Evolutionary conservation across 2,113 vertebrate genomes (phyloP).

Genomic region (Acrocephalus arundinaceus): DNA sequence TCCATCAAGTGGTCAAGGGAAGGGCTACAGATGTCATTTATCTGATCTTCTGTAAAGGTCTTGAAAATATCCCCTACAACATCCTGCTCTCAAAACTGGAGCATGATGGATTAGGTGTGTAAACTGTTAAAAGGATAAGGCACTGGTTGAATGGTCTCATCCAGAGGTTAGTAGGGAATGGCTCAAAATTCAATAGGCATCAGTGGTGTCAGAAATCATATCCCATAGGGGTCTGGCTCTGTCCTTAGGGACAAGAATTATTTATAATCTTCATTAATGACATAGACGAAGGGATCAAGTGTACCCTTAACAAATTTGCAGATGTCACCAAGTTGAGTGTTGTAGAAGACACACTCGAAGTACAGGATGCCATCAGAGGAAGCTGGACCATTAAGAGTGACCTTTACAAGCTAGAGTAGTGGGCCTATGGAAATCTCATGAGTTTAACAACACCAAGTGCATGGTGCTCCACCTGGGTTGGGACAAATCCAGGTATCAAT

Average conservation of each 20-base stretch:
- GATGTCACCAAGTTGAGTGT: not conserved
- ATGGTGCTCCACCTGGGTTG: not conserved
- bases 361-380: not conserved
- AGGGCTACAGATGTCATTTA: not conserved
- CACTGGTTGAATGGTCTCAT: not conserved
- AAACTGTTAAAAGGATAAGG: not conserved
- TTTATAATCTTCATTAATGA: not conserved
- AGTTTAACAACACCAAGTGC: not conserved
- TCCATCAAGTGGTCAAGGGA: not conserved
- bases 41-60: not conserved
- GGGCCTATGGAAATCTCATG: not conserved
- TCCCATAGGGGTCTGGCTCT: not conserved
- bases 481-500: not conserved
- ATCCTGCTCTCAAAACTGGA: not conserved
- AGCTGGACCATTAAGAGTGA: not conserved
- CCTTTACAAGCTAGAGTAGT: not conserved
- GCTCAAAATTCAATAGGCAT: not conserved
- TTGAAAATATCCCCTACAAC: not conserved
- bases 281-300: not conserved
- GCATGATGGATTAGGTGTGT: not conserved
- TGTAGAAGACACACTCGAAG: not conserved
- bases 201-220: not conserved
- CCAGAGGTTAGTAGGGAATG: not conserved
- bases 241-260: not conserved
- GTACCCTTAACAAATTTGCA: not conserved